Evolutionary conservation across 2,113 vertebrate genomes (phyloP).

Genomic region (Accipiter cooperii): DNA sequence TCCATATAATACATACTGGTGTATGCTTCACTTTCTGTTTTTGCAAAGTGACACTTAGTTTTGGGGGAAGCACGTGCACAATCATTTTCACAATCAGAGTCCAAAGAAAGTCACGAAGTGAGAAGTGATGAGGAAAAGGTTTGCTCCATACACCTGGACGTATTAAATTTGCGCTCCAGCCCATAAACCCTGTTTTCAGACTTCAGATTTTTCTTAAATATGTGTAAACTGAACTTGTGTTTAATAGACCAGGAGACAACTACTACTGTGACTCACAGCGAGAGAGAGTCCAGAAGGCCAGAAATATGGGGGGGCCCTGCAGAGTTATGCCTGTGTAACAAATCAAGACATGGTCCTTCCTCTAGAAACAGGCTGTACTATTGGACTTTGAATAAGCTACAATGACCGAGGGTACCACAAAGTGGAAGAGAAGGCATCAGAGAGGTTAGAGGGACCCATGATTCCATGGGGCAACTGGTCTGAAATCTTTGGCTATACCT

Average conservation of each 20-base stretch:
- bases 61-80: not conserved
- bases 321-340: not conserved
- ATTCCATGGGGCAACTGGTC: fast-evolving
- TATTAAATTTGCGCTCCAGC: not conserved
- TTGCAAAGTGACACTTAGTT: not conserved
- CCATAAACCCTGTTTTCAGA: not conserved
- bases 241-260: not conserved
- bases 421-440: not conserved
- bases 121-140: not conserved
- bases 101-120: not conserved
- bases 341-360: not conserved
- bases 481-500: not conserved
- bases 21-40: not conserved
- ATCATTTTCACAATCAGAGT: not conserved
- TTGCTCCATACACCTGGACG: not conserved
- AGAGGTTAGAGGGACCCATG: not conserved
- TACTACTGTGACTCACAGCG: not conserved
- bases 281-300: not conserved
- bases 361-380: not conserved
- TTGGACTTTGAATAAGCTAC: not conserved
- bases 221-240: not conserved
- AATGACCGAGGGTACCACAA: not conserved
- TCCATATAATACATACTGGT: not conserved
- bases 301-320: not conserved
- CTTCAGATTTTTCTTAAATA: not conserved